These are phyloP conservation scores for Epinotia ramella DNA, from an alignment of 2,888 invertebrate genomes.

Conservation along the genomic window DNA sequence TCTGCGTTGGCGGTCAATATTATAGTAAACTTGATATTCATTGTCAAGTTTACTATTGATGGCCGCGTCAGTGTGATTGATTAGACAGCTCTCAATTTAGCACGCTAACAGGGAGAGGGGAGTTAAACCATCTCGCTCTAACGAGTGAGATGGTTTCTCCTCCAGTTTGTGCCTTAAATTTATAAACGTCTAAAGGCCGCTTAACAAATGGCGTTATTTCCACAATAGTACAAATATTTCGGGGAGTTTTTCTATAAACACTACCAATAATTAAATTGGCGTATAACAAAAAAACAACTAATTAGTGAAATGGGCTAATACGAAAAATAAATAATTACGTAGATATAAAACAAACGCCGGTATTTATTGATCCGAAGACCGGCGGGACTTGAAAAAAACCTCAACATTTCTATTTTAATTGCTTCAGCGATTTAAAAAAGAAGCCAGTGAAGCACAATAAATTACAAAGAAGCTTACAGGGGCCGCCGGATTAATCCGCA, in stretches of 20 bases:
- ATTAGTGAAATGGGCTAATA: background rate
- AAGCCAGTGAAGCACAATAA: slow-evolving; percentile 34
- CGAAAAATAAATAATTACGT: background rate
- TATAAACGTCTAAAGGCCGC: too few species aligned
- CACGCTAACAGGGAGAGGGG: too few species aligned
- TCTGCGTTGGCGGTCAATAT: too few species aligned
- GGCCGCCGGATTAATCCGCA: slow-evolving; percentile 75
- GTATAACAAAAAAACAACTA: background rate
- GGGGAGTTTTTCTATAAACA: background rate
- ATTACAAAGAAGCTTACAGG: slow-evolving; percentile 66
- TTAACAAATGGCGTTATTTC: background rate
- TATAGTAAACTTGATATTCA: too few species aligned
- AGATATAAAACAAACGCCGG: background rate
- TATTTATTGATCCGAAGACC: background rate
- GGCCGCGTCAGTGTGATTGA: too few species aligned
- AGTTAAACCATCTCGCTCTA: too few species aligned
- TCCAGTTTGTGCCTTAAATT: too few species aligned
- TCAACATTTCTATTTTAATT: slow-evolving; percentile 27
- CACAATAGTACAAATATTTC: background rate
- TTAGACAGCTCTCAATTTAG: too few species aligned
- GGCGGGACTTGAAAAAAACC: slow-evolving; percentile 5
- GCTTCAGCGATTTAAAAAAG: slow-evolving; percentile 26
- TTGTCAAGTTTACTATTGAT: too few species aligned
- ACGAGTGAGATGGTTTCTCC: too few species aligned
- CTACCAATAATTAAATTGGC: background rate